Conservation (phyloP, 2,797 vertebrate genomes). For the Urocyon cinereoargenteus region DNA sequence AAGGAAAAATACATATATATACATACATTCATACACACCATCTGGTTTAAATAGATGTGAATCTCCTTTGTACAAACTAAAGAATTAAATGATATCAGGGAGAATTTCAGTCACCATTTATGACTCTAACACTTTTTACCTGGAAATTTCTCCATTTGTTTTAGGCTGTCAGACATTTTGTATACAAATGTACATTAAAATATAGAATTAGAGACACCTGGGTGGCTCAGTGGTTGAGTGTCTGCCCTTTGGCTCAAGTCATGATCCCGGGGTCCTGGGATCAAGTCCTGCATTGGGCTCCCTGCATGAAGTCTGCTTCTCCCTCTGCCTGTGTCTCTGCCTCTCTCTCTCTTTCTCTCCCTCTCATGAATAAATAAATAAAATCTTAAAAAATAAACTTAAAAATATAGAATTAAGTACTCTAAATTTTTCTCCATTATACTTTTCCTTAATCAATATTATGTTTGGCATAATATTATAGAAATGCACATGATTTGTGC, state of each 20-base stretch:
- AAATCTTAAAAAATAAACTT: too few species aligned
- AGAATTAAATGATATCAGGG: background rate
- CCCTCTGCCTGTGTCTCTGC: too few species aligned
- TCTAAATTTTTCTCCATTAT: background rate
- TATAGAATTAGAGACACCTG: background rate
- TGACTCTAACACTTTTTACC: background rate
- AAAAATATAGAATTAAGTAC: constrained; percentile 33
- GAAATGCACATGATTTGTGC: background rate
- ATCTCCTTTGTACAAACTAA: background rate
- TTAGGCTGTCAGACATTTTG: constrained; percentile 8
- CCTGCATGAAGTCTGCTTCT: too few species aligned
- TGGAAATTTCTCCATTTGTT: constrained; percentile 19
- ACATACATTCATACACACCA: background rate
- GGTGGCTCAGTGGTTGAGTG: too few species aligned
- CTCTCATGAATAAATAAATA: too few species aligned
- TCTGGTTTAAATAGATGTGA: background rate
- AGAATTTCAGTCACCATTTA: background rate
- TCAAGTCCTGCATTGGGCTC: too few species aligned
- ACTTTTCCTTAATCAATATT: background rate
- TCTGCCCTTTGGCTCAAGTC: too few species aligned
- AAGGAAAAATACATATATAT: background rate
- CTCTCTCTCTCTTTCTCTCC: too few species aligned
- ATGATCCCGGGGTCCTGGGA: too few species aligned
- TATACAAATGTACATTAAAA: constrained; percentile 10
- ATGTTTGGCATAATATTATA: background rate